phyloP scores from a whole-genome alignment of 1,140 invertebrate genomes.

The Epicauta chinensis region DNA sequence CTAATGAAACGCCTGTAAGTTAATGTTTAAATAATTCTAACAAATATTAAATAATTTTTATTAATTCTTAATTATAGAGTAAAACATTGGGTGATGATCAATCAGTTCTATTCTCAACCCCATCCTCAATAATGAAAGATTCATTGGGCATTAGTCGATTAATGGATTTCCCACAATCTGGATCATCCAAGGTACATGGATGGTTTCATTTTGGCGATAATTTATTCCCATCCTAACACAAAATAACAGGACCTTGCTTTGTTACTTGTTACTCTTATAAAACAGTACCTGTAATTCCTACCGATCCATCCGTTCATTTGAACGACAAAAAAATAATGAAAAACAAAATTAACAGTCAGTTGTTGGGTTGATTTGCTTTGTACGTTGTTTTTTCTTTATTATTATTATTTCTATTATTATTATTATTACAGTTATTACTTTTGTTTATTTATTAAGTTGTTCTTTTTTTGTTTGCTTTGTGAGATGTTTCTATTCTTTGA shows the following conservation, averaged over 20 bases:
- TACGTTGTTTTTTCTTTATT: too few species aligned
- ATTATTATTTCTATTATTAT: too few species aligned
- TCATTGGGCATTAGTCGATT: constrained; percentile 46
- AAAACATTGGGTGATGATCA: constrained; percentile 74
- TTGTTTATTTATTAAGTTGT: too few species aligned
- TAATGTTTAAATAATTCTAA: background rate
- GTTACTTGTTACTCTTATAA: too few species aligned
- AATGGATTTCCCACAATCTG: constrained; percentile 33
- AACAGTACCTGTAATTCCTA: constrained; percentile 1
- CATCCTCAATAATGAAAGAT: constrained; percentile 70
- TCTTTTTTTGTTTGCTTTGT: too few species aligned
- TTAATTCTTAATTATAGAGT: constrained; percentile 57
- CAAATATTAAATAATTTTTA: constrained; percentile 12
- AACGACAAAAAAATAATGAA: too few species aligned
- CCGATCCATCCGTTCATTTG: too few species aligned
- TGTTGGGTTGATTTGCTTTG: too few species aligned
- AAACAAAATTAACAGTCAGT: too few species aligned
- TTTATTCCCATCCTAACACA: constrained; percentile 31
- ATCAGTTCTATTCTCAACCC: constrained; percentile 74
- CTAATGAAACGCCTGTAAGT: constrained; percentile 73
- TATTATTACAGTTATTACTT: too few species aligned
- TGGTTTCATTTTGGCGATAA: constrained; percentile 40
- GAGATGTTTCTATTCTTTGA: too few species aligned
- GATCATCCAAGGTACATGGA: constrained; percentile 40
- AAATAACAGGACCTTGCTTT: too few species aligned